These are phyloP conservation scores for Leptinotarsa defecta DNA, from an alignment of 1,140 invertebrate species.

Conservation along the genomic window DNA sequence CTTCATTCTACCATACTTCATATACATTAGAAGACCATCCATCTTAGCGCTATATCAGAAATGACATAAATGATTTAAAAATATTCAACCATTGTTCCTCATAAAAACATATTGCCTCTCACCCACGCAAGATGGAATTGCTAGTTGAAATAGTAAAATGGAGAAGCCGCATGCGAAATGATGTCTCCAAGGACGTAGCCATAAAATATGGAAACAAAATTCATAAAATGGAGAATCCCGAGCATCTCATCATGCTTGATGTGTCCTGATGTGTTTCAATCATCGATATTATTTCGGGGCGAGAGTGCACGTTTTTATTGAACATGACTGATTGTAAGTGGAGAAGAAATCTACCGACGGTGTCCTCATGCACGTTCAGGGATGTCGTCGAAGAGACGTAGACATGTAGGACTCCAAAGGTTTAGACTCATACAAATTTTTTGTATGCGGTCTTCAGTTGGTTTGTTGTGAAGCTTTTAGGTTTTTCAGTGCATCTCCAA, in stretches of 20 bases:
- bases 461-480: too few relatives aligned
- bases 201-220: constrained; percentile 52
- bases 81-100: not conserved
- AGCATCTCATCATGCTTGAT: constrained; percentile 50
- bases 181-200: constrained; percentile 41
- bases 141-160: constrained; percentile 40
- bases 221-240: constrained; percentile 51
- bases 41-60: not conserved
- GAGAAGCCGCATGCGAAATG: constrained; percentile 39
- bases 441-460: too few relatives aligned
- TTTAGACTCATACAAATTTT: too few relatives aligned
- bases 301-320: not conserved
- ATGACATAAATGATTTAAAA: constrained; percentile 6
- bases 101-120: constrained; percentile 12
- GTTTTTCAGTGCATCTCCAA: too few relatives aligned
- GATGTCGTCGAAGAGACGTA: too few relatives aligned
- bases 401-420: too few relatives aligned
- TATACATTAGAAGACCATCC: too few relatives aligned
- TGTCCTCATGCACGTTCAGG: too few relatives aligned
- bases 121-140: constrained; percentile 4
- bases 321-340: not conserved
- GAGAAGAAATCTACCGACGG: too few relatives aligned
- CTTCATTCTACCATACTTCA: too few relatives aligned
- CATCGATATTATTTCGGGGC: constrained; percentile 43
- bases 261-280: constrained; percentile 47